A percentile compares a stretch with the other conserved stretches of the same genome.
These are phyloP conservation scores for Anastrepha obliqua DNA, from an alignment of 1,140 invertebrate species.

Conservation along the genomic window DNA sequence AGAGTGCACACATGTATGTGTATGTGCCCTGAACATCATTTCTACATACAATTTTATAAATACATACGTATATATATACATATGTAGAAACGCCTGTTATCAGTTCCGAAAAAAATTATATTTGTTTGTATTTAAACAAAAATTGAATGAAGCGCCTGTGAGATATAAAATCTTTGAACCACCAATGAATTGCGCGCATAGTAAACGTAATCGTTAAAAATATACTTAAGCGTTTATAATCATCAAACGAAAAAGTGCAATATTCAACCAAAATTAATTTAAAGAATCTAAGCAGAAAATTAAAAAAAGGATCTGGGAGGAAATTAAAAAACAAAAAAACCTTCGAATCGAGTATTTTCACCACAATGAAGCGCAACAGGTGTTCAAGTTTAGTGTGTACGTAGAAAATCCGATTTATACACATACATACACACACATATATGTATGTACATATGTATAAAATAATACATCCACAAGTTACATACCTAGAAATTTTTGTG, in stretches of 20 bases:
- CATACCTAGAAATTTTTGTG: too few relatives aligned
- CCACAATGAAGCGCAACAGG: constrained; percentile 67
- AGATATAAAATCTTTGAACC: neutral
- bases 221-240: neutral
- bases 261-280: neutral
- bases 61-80: neutral
- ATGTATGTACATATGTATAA: neutral
- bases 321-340: neutral
- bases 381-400: constrained; percentile 71
- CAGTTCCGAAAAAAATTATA: constrained; percentile 16
- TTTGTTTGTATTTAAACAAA: neutral
- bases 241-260: constrained; percentile 16
- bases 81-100: neutral
- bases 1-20: neutral
- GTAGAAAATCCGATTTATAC: constrained; percentile 58
- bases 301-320: neutral
- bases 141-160: neutral
- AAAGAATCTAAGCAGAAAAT: neutral
- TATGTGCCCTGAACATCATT: neutral
- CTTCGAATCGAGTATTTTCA: neutral
- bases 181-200: constrained; percentile 20
- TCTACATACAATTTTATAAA: too few relatives aligned
- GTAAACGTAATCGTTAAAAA: neutral
- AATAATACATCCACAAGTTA: neutral
- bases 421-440: neutral